Evolutionary conservation across 1,140 invertebrate genomes (phyloP), one percentile per base, ranked within the genome.

Genomic region (Idris sp.): DNA sequence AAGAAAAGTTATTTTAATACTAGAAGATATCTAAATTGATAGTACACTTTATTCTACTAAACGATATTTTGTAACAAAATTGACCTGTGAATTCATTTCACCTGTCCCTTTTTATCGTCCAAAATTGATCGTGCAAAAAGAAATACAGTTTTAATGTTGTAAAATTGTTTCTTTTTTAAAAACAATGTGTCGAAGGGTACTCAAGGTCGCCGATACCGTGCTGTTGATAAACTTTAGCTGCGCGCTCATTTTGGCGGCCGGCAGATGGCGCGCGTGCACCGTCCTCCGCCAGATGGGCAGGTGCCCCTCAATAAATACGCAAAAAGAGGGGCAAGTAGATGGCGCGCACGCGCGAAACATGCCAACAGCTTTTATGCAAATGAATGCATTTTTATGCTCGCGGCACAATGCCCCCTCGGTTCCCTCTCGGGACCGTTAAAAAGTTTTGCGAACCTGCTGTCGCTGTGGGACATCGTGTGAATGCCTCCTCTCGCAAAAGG

Each of bases 371-470:
- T 79, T 77, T 83, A 86, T 87, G 85, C 79, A 84, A 87, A 87
- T 87, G 77, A 81, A 79, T 79, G 81, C 81, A 80, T 86, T 86
- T 86, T 71, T 86, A 81, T 84, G 78, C 65, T 58, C 77, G 76
- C 75, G 67, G 71, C 56, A 79, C 79, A 81, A 81, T 82, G 59
- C 72, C 54, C 31, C 74, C 49, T 71, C 48, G 71, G 68, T 68
- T 62, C 35, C 33, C 30, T 11, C 13, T 18, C 14, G 71, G 80
- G 80, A 86, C 85, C 85, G 84, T 86, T 87, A n/a, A 82, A 83
- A 86, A 87, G 81, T 81, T 81, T 30, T 14, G 80, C n/a, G 86
- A 86, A 86, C 84, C 84, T 85, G 84, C 80, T 85, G 78, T 64
- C 58, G 46, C 44, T 35, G 4, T 8, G 54, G 35, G 35, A 38